A percentile compares a stretch with the other conserved stretches of the same genome.
These are phyloP conservation scores for Petrolisthes manimaculis DNA, from an alignment of 2,888 invertebrate species.

Conservation along the genomic window DNA sequence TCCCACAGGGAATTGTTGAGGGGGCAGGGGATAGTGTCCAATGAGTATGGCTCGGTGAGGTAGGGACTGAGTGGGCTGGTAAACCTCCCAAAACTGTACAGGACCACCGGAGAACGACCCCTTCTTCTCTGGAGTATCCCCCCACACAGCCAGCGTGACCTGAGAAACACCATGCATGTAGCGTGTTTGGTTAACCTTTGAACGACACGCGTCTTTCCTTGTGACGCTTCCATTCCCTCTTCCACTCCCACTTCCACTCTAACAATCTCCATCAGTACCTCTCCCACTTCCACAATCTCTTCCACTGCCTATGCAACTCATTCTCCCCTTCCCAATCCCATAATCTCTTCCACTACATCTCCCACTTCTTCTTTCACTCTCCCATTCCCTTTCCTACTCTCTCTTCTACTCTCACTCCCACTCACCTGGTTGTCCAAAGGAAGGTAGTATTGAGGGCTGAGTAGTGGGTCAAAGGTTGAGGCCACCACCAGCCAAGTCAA, in stretches of 20 bases:
- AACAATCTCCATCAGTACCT: too few relatives aligned
- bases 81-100: conserved; percentile 17
- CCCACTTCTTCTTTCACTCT: too few relatives aligned
- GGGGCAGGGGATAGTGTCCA: not conserved
- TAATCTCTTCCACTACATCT: too few relatives aligned
- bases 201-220: too few relatives aligned
- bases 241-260: too few relatives aligned
- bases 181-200: too few relatives aligned
- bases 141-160: conserved; percentile 16
- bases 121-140: not conserved
- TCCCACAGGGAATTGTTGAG: not conserved
- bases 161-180: not conserved
- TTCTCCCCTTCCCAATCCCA: too few relatives aligned
- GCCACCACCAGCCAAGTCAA: not conserved
- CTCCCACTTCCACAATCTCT: too few relatives aligned
- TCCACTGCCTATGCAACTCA: too few relatives aligned
- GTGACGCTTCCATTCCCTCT: too few relatives aligned
- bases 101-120: not conserved
- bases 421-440: not conserved
- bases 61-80: not conserved
- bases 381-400: too few relatives aligned
- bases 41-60: conserved; percentile 5
- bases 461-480: not conserved
- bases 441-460: not conserved
- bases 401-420: too few relatives aligned